phyloP scores from a whole-genome alignment of 1,140 invertebrate species.

The Aleiodes sp. region DNA sequence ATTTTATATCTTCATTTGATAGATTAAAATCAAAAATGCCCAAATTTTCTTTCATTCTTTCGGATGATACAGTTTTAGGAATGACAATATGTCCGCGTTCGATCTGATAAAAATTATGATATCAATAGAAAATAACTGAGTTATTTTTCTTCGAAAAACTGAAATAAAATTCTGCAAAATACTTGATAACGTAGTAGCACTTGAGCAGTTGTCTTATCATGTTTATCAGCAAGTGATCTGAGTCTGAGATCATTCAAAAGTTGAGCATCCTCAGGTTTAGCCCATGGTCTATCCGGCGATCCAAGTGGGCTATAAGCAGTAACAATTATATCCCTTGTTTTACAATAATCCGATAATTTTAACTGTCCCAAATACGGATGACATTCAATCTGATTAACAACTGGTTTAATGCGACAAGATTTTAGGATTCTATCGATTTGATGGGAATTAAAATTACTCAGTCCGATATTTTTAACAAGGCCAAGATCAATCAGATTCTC shows the following conservation, averaged over 20 bases:
- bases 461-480: slow-evolving; percentile 81
- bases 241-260: slow-evolving; percentile 74
- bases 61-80: slow-evolving; percentile 74
- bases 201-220: slow-evolving; percentile 79
- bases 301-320: slow-evolving; percentile 80
- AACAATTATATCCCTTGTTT: slow-evolving; percentile 68
- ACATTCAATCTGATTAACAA: slow-evolving; percentile 81
- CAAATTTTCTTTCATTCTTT: slow-evolving; percentile 68
- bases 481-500: slow-evolving; percentile 76
- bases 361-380: slow-evolving; percentile 78
- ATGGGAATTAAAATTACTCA: slow-evolving; percentile 88
- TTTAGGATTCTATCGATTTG: slow-evolving; percentile 79
- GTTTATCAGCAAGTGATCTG: slow-evolving; percentile 71
- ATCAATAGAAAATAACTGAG: neutral
- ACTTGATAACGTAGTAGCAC: slow-evolving; percentile 69
- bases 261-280: slow-evolving; percentile 74
- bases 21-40: slow-evolving; percentile 70
- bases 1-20: slow-evolving; percentile 54
- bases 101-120: slow-evolving; percentile 62
- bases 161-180: neutral
- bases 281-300: slow-evolving; percentile 73
- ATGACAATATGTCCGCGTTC: slow-evolving; percentile 82
- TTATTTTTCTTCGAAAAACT: slow-evolving; percentile 15
- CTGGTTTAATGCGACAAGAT: slow-evolving; percentile 76
- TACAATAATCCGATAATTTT: slow-evolving; percentile 73